Percentiles rank a stretch among this genome's conserved stretches.
These are phyloP conservation scores for Ypsolopha sequella DNA, from an alignment of 2,888 invertebrate genomes.

Conservation along the genomic window DNA sequence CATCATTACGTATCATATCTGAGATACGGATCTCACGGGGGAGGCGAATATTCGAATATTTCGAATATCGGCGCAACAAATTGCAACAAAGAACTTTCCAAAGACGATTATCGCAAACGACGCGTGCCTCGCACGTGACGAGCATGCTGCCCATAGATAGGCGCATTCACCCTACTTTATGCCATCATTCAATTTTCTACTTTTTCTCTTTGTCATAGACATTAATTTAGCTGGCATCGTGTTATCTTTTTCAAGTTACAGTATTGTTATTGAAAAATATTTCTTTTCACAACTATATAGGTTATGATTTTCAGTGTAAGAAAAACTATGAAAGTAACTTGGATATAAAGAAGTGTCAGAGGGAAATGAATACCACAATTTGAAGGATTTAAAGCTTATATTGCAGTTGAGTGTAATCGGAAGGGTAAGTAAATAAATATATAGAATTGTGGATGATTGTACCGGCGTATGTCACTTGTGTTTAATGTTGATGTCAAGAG, in stretches of 20 bases:
- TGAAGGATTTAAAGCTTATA: conserved; percentile 64
- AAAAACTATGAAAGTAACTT: conserved; percentile 28
- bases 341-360: conserved; percentile 63
- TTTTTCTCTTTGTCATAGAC: conserved; percentile 6
- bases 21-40: conserved; percentile 51
- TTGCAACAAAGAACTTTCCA: conserved; percentile 64
- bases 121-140: conserved; percentile 61
- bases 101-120: conserved; percentile 64
- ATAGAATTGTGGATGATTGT: conserved; percentile 31
- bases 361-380: conserved; percentile 70
- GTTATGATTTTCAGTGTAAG: conserved; percentile 6
- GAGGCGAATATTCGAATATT: conserved; percentile 33
- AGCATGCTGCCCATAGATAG: conserved; percentile 47
- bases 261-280: conserved; percentile 4
- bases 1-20: conserved; percentile 65
- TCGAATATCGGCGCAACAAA: conserved; percentile 46
- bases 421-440: conserved; percentile 61
- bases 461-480: conserved; percentile 31
- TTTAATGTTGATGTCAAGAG: conserved; percentile 42
- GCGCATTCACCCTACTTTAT: conserved; percentile 34
- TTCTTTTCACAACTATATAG: conserved; percentile 7
- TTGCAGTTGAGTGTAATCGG: conserved; percentile 59
- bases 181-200: conserved; percentile 16
- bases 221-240: conserved; percentile 7
- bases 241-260: too few species aligned